Conservation (phyloP, 2,888 invertebrate genomes). For the Neelides folsomi region DNA sequence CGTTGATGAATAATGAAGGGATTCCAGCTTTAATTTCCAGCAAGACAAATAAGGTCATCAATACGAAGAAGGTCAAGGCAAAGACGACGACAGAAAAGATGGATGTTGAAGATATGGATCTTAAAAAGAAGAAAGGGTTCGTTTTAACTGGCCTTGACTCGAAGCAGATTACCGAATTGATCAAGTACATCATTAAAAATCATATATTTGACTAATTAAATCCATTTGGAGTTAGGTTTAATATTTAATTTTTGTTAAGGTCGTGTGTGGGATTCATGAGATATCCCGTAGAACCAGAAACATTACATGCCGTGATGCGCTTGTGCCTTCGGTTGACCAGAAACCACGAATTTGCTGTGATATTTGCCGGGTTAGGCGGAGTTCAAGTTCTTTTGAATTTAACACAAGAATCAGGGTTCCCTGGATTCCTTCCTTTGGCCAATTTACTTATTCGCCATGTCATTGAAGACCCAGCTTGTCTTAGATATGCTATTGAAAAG, state of each 20-base stretch:
- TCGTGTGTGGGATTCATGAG: slow-evolving; percentile 55
- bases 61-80: too few species aligned
- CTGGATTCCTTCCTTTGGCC: slow-evolving; percentile 59
- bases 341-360: slow-evolving; percentile 54
- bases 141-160: slow-evolving; percentile 11
- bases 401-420: slow-evolving; percentile 56
- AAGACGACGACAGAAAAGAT: too few species aligned
- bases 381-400: slow-evolving; percentile 55
- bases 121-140: slow-evolving; percentile 7
- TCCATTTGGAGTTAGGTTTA: too few species aligned
- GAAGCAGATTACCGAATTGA: slow-evolving; percentile 11
- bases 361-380: slow-evolving; percentile 61
- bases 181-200: too few species aligned
- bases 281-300: slow-evolving; percentile 57
- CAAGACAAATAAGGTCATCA: too few species aligned
- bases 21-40: too few species aligned
- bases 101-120: neutral
- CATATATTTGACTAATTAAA: slow-evolving; percentile 3
- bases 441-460: slow-evolving; percentile 65
- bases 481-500: slow-evolving; percentile 64
- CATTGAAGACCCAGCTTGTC: slow-evolving; percentile 57
- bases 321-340: slow-evolving; percentile 60
- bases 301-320: slow-evolving; percentile 62
- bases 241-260: slow-evolving; percentile 31
- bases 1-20: neutral